phyloP scores from a whole-genome alignment of 1,140 invertebrate species.

The Sesamia nonagrioides region DNA sequence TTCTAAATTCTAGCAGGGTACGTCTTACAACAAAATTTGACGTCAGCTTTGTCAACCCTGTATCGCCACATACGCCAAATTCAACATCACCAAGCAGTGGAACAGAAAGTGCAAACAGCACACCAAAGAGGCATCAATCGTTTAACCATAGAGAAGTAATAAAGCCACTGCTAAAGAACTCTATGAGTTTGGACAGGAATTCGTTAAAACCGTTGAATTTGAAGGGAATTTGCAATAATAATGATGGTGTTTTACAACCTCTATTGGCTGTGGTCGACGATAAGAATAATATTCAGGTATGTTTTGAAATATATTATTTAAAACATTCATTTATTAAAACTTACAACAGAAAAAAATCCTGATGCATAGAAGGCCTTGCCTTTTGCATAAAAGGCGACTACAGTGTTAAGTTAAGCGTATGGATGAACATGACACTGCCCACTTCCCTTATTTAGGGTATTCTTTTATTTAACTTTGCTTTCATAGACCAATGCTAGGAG shows the following conservation, averaged over 20 bases:
- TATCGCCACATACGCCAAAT: slow-evolving; percentile 65
- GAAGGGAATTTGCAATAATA: slow-evolving; percentile 78
- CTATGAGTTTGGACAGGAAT: slow-evolving; percentile 76
- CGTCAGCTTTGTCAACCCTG: slow-evolving; percentile 70
- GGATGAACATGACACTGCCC: no score
- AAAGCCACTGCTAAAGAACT: slow-evolving; percentile 63
- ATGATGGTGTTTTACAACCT: slow-evolving; percentile 63
- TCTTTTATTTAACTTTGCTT: no score
- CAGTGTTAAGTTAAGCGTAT: no score
- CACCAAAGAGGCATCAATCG: slow-evolving; percentile 72
- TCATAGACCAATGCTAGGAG: no score
- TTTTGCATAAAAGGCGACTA: no score
- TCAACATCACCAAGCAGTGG: slow-evolving; percentile 52
- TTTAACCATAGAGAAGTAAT: slow-evolving; percentile 64
- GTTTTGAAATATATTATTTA: neutral
- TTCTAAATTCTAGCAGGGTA: slow-evolving; percentile 66
- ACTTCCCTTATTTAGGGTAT: no score
- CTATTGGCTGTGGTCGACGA: slow-evolving; percentile 79
- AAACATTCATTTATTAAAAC: no score
- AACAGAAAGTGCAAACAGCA: slow-evolving; percentile 56
- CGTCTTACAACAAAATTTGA: slow-evolving; percentile 80
- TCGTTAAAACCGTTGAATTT: slow-evolving; percentile 77
- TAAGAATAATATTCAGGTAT: slow-evolving; percentile 82
- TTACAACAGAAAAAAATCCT: no score
- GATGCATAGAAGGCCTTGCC: no score